These are phyloP conservation scores for Ochotona princeps DNA, from an alignment of 2,113 vertebrate species.

Conservation along the genomic window DNA sequence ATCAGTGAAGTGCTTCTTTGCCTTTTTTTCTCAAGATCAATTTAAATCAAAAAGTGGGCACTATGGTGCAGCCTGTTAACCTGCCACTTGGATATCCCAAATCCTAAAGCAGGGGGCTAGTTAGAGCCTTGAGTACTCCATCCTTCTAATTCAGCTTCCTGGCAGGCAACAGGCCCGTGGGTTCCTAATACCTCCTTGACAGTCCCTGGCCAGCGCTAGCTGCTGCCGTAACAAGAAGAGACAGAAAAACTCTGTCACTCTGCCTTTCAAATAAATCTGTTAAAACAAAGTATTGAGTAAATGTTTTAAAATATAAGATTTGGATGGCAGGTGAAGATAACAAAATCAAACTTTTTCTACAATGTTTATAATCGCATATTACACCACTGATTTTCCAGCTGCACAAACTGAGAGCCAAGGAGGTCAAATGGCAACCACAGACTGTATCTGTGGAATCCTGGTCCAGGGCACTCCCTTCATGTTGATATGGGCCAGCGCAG, in stretches of 20 bases:
- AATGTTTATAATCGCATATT: neutral
- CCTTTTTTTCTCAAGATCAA: neutral
- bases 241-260: too few relatives aligned
- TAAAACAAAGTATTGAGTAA: neutral
- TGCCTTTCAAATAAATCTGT: neutral
- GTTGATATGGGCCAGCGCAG: neutral
- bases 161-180: too few relatives aligned
- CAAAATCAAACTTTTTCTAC: neutral
- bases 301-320: neutral
- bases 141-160: too few relatives aligned
- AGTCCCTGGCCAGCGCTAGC: too few relatives aligned
- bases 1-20: neutral
- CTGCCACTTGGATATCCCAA: too few relatives aligned
- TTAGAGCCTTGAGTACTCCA: too few relatives aligned
- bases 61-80: too few relatives aligned
- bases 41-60: constrained; percentile 3
- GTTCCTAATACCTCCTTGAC: too few relatives aligned
- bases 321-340: neutral
- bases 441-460: neutral
- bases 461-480: too few relatives aligned
- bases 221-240: too few relatives aligned
- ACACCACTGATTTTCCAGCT: neutral
- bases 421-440: neutral
- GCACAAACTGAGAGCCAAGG: neutral
- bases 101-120: too few relatives aligned